Percentiles rank a stretch among this genome's conserved stretches.
phyloP scores from a whole-genome alignment of 2,113 vertebrate species.

The Pterocles burchelli region DNA sequence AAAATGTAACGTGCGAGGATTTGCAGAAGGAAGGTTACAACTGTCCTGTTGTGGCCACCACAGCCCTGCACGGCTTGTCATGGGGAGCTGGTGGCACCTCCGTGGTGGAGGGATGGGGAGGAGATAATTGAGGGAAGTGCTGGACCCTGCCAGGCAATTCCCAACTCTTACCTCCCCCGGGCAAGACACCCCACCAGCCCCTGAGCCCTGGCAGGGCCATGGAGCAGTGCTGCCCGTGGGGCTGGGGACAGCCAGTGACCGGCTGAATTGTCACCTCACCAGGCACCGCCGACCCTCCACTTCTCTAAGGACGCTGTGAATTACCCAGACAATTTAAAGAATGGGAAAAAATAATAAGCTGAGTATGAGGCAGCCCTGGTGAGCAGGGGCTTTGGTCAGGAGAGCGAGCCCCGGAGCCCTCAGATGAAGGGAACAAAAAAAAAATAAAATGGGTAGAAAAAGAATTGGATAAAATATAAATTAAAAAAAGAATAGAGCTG shows the following conservation, averaged over 20 bases:
- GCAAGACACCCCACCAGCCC: neutral
- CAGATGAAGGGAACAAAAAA: neutral
- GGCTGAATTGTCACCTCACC: neutral
- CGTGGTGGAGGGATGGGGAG: neutral
- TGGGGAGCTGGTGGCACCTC: neutral
- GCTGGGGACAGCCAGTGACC: neutral
- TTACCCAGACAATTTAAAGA: neutral
- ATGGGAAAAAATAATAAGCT: neutral
- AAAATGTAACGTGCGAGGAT: neutral
- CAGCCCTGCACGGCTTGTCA: neutral
- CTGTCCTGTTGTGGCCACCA: neutral
- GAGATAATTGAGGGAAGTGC: neutral
- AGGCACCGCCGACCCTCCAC: neutral
- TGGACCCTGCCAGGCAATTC: neutral
- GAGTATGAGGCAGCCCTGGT: neutral
- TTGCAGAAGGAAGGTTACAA: neutral
- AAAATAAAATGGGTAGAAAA: conserved; percentile 9
- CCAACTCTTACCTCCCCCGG: neutral
- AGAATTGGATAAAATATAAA: conserved; percentile 69
- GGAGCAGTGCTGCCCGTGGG: accelerated
- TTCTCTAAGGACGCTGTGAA: neutral
- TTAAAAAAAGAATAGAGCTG: conserved; percentile 68
- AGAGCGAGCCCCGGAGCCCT: conserved; percentile 3
- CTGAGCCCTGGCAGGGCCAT: neutral
- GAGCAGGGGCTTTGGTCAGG: conserved; percentile 31